Evolutionary conservation across 2,113 vertebrate species (phyloP), one percentile per base, ranked within the genome.

Genomic region (Odontesthes bonariensis): DNA sequence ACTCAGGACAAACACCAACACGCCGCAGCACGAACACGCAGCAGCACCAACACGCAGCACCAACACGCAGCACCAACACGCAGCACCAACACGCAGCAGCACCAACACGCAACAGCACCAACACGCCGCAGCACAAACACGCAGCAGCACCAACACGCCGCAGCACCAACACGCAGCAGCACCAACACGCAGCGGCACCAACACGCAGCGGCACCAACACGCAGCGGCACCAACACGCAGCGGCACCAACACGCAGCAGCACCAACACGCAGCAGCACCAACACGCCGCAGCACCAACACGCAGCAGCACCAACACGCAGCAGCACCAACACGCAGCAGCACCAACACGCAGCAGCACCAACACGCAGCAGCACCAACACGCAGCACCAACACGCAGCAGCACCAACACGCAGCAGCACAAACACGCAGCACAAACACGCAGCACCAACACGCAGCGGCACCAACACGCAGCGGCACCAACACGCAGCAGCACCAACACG

Each of bases 231-330:
- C 33, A 17, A 3, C n/a, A n/a, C n/a, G n/a, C n/a, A n/a, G n/a
- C n/a, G n/a, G n/a, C 12, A 27, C 12, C 0, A 27, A 6, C 16
- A 10, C 0, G 49, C 38, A 0, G 0, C 14, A 53, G 42, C 20
- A 4, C 11, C 33, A 17, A 3, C n/a, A n/a, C n/a, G 92, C 4
- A 95, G 89, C 9, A 98, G 89, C 6, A 27, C 12, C 0, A 27
- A 6, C 16, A 10, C 0, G 49, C 38, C 1, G 0, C 14, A 53
- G 42, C 20, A 4, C 11, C 33, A 17, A 3, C n/a, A n/a, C n/a
- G n/a, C n/a, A n/a, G n/a, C n/a, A n/a, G n/a, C n/a, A n/a, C n/a
- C n/a, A n/a, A n/a, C n/a, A n/a, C n/a, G n/a, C n/a, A n/a, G n/a
- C n/a, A n/a, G n/a, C 12, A 27, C 12, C 0, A 27, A 6, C 16